Base-by-base conservation (phyloP, 2,888 invertebrate genomes). In the Noctua comes region DNA sequence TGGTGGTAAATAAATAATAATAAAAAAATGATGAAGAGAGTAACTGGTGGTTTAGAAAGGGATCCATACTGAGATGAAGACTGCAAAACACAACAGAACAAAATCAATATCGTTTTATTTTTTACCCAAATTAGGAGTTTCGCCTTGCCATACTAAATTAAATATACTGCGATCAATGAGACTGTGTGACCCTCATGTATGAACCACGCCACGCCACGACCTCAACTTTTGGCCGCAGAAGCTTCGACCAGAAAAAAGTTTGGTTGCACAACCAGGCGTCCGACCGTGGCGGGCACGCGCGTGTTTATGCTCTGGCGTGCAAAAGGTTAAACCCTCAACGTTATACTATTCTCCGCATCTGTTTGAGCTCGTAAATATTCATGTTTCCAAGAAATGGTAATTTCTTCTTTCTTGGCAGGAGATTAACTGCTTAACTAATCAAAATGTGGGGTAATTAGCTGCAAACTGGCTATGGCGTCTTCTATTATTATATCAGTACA, bases 321-420 rank as follows among this genome's bases (percentile, higher is more conserved):
- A 36, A 36, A 36, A 36, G 36, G 36, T 36, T 31, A 54, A 54
- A n/a, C 57, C 1, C 11, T 57, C 11, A 1, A 57, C 24, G 11
- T 54, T 54, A n/a, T 57, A 57, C 11, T 11, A 51, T 76, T 68
- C 68, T 8, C 40, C 6, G 31, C 62, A 68, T 57, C 77, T 31
- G 77, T 64, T 48, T 13, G 18, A 48, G 24, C 40, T 80, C 77
- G 62, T 80, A n/a, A 77, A 83, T 68, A 83, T 80, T 64, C 21
- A 83, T 83, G 21, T 16, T 54, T 46, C 40, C n/a, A 48, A 77
- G 83, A 57, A 62, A 83, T 57, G 68, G 24, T 68, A 77, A 83
- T 68, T 18, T 54, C 46, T n/a, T 46, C 51, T 68, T 62, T 40
- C 68, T 77, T 68, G 77, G 68, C 80, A 76, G 31, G 43, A 76